These are phyloP conservation scores for Hedychridium roseum DNA, from an alignment of 2,888 invertebrate species.

Conservation along the genomic window DNA sequence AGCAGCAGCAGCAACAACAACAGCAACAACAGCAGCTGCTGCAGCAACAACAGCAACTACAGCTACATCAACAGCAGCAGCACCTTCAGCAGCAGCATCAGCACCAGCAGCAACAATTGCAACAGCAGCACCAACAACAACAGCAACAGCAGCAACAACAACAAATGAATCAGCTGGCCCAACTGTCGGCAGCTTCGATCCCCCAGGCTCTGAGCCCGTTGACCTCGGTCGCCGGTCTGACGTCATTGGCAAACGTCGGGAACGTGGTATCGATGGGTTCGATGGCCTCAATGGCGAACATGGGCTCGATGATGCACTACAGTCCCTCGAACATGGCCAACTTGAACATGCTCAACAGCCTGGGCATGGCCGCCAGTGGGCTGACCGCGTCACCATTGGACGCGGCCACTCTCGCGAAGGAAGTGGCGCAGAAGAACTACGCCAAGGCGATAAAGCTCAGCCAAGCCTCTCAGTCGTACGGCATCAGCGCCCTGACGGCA, in stretches of 20 bases:
- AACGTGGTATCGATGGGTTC: slow-evolving; percentile 43
- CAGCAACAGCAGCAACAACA: slow-evolving; percentile 66
- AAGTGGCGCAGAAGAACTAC: slow-evolving; percentile 84
- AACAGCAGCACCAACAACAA: slow-evolving; percentile 44
- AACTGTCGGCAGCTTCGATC: slow-evolving; percentile 29
- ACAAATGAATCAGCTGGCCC: slow-evolving; percentile 33
- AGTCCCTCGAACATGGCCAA: slow-evolving; percentile 50
- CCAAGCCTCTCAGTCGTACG: slow-evolving; percentile 50
- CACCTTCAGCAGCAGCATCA: slow-evolving; percentile 66
- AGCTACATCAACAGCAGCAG: slow-evolving; percentile 57
- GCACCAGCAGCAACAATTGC: slow-evolving; percentile 33
- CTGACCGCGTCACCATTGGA: slow-evolving; percentile 55
- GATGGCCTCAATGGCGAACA: slow-evolving; percentile 27
- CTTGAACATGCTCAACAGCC: slow-evolving; percentile 48
- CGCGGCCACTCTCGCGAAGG: slow-evolving; percentile 77
- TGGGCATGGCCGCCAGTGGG: slow-evolving; percentile 35
- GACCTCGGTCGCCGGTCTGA: slow-evolving; percentile 52
- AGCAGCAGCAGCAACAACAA: slow-evolving; percentile 13
- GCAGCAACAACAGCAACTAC: slow-evolving; percentile 64
- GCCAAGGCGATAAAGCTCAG: slow-evolving; percentile 77
- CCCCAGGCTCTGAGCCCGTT: slow-evolving; percentile 49
- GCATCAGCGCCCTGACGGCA: slow-evolving; percentile 68
- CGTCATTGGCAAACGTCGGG: slow-evolving; percentile 43
- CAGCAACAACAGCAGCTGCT: slow-evolving; percentile 35
- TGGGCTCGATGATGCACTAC: slow-evolving; percentile 27